These are phyloP conservation scores for Taxidea taxus DNA, from an alignment of 2,113 vertebrate species.

Conservation along the genomic window DNA sequence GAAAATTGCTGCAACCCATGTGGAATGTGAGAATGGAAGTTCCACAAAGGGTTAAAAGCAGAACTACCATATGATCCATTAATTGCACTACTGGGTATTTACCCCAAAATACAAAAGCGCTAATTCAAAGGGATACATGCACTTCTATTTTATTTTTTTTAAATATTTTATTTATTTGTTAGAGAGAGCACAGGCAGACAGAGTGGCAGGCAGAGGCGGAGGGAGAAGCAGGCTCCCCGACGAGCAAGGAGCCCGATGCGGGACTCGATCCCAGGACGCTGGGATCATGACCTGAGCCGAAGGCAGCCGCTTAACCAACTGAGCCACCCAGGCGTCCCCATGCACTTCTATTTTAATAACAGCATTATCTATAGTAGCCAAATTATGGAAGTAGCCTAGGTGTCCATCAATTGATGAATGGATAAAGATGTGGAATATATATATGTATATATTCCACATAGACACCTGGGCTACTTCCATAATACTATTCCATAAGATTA, in stretches of 20 bases:
- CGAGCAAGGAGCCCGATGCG: too few species aligned
- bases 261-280: too few species aligned
- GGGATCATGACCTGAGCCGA: too few species aligned
- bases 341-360: not conserved
- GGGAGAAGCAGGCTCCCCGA: too few species aligned
- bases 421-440: not conserved
- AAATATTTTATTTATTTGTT: too few species aligned
- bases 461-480: too few species aligned
- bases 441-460: too few species aligned
- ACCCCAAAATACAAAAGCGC: not conserved
- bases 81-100: not conserved
- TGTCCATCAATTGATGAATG: not conserved
- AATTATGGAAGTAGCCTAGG: not conserved
- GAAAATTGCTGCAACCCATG: not conserved
- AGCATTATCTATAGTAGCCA: not conserved
- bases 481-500: not conserved
- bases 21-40: not conserved
- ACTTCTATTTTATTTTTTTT: not conserved
- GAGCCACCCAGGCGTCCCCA: too few species aligned
- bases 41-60: not conserved
- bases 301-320: too few species aligned
- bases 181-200: too few species aligned
- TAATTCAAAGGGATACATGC: not conserved
- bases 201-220: too few species aligned
- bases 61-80: not conserved